phyloP scores from a whole-genome alignment of 2,888 invertebrate species.

The Nymphalis urticae region DNA sequence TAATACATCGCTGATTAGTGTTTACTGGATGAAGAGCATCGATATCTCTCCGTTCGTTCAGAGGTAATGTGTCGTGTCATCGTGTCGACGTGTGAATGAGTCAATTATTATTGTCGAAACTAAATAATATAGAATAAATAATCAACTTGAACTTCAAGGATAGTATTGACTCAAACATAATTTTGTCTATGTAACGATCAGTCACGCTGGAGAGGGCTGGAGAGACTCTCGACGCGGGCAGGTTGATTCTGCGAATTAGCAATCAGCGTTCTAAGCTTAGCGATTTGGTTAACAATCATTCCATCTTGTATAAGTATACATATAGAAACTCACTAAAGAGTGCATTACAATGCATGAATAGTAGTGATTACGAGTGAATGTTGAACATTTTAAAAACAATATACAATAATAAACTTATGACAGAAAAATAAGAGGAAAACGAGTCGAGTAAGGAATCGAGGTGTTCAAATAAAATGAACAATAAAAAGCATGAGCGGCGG shows the following conservation, averaged over 20 bases:
- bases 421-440: not conserved
- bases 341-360: no score
- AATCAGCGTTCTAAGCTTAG: conserved; percentile 5
- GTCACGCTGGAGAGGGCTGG: not conserved
- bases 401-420: no score
- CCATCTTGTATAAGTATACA: no score
- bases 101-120: not conserved
- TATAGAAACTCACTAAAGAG: no score
- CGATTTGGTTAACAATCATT: no score
- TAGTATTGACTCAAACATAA: not conserved
- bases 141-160: not conserved
- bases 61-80: no score
- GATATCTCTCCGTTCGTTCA: no score
- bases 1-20: no score
- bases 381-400: no score
- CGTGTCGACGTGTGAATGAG: no score
- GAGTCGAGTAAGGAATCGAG: not conserved
- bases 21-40: no score
- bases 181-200: not conserved
- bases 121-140: not conserved
- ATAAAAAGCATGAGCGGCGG: conserved; percentile 6
- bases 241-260: conserved; percentile 11
- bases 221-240: not conserved
- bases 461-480: conserved; percentile 6
- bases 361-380: no score